Evolutionary conservation across 1,140 invertebrate genomes (phyloP).

Genomic region (Atta texana): DNA sequence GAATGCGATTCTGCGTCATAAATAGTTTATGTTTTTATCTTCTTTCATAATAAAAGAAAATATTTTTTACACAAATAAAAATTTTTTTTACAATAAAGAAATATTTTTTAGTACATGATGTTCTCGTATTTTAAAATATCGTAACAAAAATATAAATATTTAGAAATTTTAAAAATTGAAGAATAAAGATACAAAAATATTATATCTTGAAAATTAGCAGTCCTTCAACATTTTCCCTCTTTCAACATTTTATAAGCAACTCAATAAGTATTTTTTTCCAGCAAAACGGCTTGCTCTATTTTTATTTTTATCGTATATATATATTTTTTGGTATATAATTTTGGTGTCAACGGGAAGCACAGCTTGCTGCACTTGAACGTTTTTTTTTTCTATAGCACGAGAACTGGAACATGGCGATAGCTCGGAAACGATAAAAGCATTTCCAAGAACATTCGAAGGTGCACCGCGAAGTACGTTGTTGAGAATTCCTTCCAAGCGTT

Average conservation of each 20-base stretch:
- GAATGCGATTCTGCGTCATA: neutral
- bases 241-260: neutral
- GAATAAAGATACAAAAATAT: neutral
- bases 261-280: conserved; percentile 4
- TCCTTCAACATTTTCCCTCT: neutral
- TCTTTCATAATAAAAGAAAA: neutral
- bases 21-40: conserved; percentile 2
- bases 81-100: neutral
- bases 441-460: conserved; percentile 37
- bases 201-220: neutral
- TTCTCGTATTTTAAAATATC: neutral
- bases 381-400: conserved; percentile 28
- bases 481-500: conserved; percentile 59
- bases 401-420: conserved; percentile 57
- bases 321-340: neutral
- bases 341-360: neutral
- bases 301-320: neutral
- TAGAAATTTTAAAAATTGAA: neutral
- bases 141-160: neutral
- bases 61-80: neutral
- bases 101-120: too few relatives aligned
- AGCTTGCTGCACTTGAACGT: neutral
- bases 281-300: neutral
- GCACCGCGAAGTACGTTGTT: conserved; percentile 28
- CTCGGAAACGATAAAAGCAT: conserved; percentile 56